Conservation (phyloP, 2,797 vertebrate genomes). For the Pampus argenteus region DNA sequence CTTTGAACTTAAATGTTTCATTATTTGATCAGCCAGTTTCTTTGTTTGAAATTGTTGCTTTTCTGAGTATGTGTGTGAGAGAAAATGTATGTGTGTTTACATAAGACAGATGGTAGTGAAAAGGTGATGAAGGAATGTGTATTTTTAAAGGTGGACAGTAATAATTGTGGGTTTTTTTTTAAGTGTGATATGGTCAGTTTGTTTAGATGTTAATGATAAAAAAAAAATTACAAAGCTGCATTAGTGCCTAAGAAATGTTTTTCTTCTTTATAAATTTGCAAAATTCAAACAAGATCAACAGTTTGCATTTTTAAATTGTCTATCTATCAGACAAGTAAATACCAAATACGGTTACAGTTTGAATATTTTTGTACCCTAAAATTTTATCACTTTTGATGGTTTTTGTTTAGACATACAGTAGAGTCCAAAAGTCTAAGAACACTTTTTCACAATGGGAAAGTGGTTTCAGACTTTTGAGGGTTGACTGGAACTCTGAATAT, state of each 20-base stretch:
- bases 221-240: neutral
- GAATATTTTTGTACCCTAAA: neutral
- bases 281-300: neutral
- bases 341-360: too few relatives aligned
- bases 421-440: too few relatives aligned
- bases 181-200: neutral
- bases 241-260: neutral
- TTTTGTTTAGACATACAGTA: neutral
- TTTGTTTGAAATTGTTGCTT: neutral
- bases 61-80: neutral
- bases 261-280: neutral
- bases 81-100: neutral
- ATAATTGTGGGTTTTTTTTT: neutral
- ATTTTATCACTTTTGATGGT: neutral
- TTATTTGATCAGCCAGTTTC: neutral
- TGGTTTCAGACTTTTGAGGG: too few relatives aligned
- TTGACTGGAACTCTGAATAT: neutral
- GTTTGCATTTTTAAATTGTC: conserved; percentile 9
- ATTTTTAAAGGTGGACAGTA: neutral
- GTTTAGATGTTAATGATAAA: neutral
- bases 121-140: neutral
- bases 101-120: neutral
- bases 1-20: neutral
- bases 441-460: too few relatives aligned
- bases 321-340: neutral